Conservation (phyloP, 2,888 invertebrate species). For the Leptopterna dolabrata region DNA sequence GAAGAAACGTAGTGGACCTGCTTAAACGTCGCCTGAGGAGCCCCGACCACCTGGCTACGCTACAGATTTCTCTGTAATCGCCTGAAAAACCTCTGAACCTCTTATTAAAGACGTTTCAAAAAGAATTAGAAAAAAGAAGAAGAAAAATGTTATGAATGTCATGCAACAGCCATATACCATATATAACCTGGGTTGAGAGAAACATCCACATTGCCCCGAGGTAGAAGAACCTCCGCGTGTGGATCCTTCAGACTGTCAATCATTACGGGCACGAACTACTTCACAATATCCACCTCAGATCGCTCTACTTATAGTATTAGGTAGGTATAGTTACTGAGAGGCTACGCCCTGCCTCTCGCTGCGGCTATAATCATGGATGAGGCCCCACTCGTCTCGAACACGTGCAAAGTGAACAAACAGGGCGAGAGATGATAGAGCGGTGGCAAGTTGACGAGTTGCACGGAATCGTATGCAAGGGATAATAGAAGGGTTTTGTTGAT, state of each 20-base stretch:
- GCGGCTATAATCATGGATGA: neutral
- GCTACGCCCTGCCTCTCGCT: neutral
- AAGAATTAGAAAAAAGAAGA: neutral
- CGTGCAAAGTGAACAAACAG: slow-evolving; percentile 13
- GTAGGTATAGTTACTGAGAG: neutral
- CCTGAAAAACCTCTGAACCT: slow-evolving; percentile 7
- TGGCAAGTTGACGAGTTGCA: neutral
- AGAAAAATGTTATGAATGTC: slow-evolving; percentile 48
- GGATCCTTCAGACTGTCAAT: slow-evolving; percentile 51
- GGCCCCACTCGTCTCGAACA: neutral
- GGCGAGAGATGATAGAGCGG: slow-evolving; percentile 3
- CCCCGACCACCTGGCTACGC: slow-evolving; percentile 37
- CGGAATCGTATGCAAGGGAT: neutral
- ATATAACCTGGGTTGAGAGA: neutral
- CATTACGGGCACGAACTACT: slow-evolving; percentile 55
- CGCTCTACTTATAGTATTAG: slow-evolving; percentile 9
- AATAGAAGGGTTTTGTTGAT: neutral
- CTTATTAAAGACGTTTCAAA: neutral
- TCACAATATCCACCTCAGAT: slow-evolving; percentile 25
- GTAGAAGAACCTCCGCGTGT: slow-evolving; percentile 25
- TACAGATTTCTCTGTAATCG: slow-evolving; percentile 38
- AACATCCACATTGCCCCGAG: neutral
- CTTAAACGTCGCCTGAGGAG: slow-evolving; percentile 24
- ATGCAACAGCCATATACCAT: slow-evolving; percentile 52
- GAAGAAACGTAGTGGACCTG: neutral